Conservation (phyloP, 1,140 invertebrate species). For the Eupristina koningsbergeri region DNA sequence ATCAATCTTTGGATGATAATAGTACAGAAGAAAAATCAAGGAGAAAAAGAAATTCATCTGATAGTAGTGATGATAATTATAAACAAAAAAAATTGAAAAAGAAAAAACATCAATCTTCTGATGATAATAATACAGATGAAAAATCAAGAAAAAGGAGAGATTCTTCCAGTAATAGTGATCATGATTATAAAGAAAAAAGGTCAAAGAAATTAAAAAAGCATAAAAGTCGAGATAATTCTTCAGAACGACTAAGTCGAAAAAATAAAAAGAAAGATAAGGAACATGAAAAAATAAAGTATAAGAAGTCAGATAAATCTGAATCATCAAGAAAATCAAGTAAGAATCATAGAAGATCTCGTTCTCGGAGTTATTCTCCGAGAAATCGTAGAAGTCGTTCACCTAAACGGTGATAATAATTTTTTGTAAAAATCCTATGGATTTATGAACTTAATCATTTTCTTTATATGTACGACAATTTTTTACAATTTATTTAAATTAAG, state of each 20-base stretch:
- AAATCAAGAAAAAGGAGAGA: slow-evolving; percentile 59
- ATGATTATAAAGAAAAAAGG: slow-evolving; percentile 63
- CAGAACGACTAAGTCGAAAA: slow-evolving; percentile 62
- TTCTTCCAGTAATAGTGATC: slow-evolving; percentile 62
- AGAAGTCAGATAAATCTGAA: slow-evolving; percentile 66
- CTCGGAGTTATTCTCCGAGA: not conserved
- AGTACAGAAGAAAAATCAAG: slow-evolving; percentile 55
- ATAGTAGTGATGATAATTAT: slow-evolving; percentile 64
- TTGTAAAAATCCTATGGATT: slow-evolving; percentile 48
- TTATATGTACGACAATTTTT: slow-evolving; percentile 6
- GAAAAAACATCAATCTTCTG: slow-evolving; percentile 55
- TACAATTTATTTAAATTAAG: not conserved
- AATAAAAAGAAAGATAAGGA: slow-evolving; percentile 65
- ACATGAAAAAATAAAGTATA: slow-evolving; percentile 69
- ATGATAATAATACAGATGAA: slow-evolving; percentile 53
- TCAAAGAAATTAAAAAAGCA: slow-evolving; percentile 71
- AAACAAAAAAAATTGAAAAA: slow-evolving; percentile 51
- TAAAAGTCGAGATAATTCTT: slow-evolving; percentile 59
- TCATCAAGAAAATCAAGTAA: slow-evolving; percentile 59
- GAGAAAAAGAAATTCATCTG: slow-evolving; percentile 59
- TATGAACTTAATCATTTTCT: slow-evolving; percentile 3
- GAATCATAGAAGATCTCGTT: slow-evolving; percentile 56
- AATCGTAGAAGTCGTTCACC: slow-evolving; percentile 33
- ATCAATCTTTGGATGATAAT: slow-evolving; percentile 55
- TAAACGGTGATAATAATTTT: slow-evolving; percentile 29